phyloP scores from a whole-genome alignment of 1,140 invertebrate genomes.

The Heterodera schachtii region DNA sequence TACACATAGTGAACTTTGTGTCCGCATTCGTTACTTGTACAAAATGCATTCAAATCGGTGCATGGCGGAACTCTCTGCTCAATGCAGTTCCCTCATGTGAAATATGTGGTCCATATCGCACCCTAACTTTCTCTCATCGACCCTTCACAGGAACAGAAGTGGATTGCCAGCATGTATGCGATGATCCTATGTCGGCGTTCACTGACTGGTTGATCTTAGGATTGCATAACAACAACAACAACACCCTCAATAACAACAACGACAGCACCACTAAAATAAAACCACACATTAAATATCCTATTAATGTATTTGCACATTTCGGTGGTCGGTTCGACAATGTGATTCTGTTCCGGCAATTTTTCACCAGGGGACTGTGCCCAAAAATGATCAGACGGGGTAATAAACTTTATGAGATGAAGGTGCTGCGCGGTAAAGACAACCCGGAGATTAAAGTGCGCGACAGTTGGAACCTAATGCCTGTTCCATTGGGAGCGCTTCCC shows the following conservation, averaged over 20 bases:
- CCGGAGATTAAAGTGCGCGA: neutral
- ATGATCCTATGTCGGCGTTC: neutral
- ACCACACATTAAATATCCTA: neutral
- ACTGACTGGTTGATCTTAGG: neutral
- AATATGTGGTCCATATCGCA: neutral
- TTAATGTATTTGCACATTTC: neutral
- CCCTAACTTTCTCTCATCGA: neutral
- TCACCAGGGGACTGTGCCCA: neutral
- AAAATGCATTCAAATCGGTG: neutral
- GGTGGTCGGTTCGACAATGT: conserved; percentile 11
- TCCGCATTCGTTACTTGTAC: conserved; percentile 1
- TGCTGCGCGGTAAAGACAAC: neutral
- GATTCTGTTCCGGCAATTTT: neutral
- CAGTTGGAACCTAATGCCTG: conserved; percentile 12
- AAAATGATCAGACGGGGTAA: conserved; percentile 6
- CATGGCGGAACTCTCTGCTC: neutral
- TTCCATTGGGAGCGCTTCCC: neutral
- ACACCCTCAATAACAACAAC: no score
- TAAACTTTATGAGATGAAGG: neutral
- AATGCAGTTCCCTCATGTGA: neutral
- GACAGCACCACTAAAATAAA: neutral
- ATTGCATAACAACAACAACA: no score
- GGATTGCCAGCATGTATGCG: neutral
- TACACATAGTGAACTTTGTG: conserved; percentile 3
- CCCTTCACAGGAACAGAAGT: neutral